These are phyloP conservation scores for Thumatha senex DNA, from an alignment of 2,888 invertebrate species.

Conservation along the genomic window DNA sequence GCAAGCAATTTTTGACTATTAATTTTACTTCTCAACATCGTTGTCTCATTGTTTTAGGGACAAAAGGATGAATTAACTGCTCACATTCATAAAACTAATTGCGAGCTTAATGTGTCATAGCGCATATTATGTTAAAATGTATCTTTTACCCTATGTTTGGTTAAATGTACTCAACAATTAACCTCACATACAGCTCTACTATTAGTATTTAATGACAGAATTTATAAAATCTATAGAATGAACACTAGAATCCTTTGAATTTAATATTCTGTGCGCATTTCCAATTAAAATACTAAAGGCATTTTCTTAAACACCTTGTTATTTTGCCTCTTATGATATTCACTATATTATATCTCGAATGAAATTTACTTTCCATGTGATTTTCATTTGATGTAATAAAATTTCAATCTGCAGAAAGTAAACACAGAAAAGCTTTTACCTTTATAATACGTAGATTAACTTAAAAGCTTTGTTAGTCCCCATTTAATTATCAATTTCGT, in stretches of 20 bases:
- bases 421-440: not conserved
- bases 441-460: not conserved
- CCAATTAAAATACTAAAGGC: constrained; percentile 45
- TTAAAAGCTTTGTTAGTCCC: not conserved
- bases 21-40: too few species aligned
- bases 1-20: too few species aligned
- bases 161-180: constrained; percentile 7
- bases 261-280: not conserved
- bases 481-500: not conserved
- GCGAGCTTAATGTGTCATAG: constrained; percentile 26
- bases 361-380: constrained; percentile 31
- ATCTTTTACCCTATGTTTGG: constrained; percentile 1
- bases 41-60: constrained; percentile 2
- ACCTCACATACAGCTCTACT: constrained; percentile 20
- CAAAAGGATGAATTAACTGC: constrained; percentile 16
- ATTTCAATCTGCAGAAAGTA: not conserved
- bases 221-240: too few species aligned
- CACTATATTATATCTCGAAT: constrained; percentile 38
- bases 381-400: constrained; percentile 32
- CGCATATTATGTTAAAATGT: constrained; percentile 19
- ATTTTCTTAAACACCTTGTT: constrained; percentile 47
- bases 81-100: constrained; percentile 22
- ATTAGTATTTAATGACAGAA: too few species aligned
- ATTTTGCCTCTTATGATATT: constrained; percentile 47
- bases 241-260: constrained; percentile 36